Evolutionary conservation across 2,888 invertebrate genomes (phyloP).

Genomic region (Caenorhabditis parvicauda): DNA sequence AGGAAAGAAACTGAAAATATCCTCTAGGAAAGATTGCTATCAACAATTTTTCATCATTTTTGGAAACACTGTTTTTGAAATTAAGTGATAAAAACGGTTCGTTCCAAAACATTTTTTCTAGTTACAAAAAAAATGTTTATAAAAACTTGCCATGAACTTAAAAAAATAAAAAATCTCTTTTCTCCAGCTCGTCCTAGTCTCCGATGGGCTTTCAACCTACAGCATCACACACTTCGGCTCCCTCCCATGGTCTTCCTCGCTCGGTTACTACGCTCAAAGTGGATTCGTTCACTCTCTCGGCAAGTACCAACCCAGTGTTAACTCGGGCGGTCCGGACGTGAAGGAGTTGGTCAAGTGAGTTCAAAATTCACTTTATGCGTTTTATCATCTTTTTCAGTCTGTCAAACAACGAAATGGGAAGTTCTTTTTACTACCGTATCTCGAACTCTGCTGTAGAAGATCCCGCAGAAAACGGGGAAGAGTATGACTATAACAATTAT

Average conservation of each 20-base stretch:
- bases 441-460: conserved; percentile 52
- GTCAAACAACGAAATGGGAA: conserved; percentile 79
- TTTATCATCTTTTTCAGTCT: conserved; percentile 69
- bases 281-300: conserved; percentile 70
- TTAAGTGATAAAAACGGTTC: too few species aligned
- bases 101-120: too few species aligned
- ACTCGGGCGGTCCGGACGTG: conserved; percentile 87
- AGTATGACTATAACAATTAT: conserved; percentile 49
- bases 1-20: too few species aligned
- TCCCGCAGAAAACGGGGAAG: conserved; percentile 43
- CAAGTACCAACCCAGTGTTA: conserved; percentile 74
- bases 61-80: too few species aligned
- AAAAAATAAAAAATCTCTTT: conserved; percentile 3
- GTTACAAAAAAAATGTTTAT: conserved; percentile 9
- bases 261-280: conserved; percentile 38
- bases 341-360: conserved; percentile 75
- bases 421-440: conserved; percentile 80
- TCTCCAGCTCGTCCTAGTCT: conserved; percentile 73
- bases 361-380: neutral
- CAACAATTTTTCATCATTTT: too few species aligned
- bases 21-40: too few species aligned
- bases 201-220: conserved; percentile 79
- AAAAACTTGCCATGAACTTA: neutral
- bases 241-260: conserved; percentile 75
- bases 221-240: conserved; percentile 84